Evolutionary conservation across 1,140 invertebrate genomes (phyloP), one percentile per base, ranked within the genome.

Genomic region (Drosophila triauraria): DNA sequence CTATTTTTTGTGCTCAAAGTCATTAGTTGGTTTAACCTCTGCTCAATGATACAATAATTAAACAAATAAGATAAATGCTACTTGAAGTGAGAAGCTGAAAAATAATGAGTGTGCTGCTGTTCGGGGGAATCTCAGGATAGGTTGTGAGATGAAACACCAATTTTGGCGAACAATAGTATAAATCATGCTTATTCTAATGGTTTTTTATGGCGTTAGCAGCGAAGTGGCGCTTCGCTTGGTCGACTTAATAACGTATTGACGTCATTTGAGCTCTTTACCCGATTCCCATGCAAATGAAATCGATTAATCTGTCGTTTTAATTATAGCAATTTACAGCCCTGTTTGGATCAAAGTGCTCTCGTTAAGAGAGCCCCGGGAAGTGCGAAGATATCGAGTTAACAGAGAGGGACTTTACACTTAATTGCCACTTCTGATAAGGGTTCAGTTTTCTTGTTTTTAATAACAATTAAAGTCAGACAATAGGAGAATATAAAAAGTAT

Each of bases 271-370:
- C 25, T 74, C 25, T 60, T 63, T 23, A 50, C n/a, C 40, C 44
- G 59, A 56, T 17, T 65, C 43, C 20, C 40, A 68, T 42, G 23
- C 46, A 43, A 68, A 54, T 57, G 35, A 62, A 75, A 78, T 70
- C 47, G 68, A 81, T 86, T 86, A 85, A 35, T 42, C 15, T 44
- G 30, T 68, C 75, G 71, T 59, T 83, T 88, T 63, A 80, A 87
- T 88, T 80, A 78, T 63, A 54, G 23, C 35, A 44, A 51, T 74
- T 67, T 62, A 42, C 65, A 57, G 35, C n/a, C n/a, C 30, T 27
- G 38, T 40, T 53, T 61, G 40, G 32, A 59, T 51, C 9, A 54
- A 57, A 54, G 46, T 67, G 43, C 77, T 46, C 56, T 72, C 50
- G 23, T 42, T 27, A 12, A 43, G 44, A 42, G 51, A 23, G 51